Conservation (phyloP, 92 coral and sea anemone genomes). For the Porites rus region DNA sequence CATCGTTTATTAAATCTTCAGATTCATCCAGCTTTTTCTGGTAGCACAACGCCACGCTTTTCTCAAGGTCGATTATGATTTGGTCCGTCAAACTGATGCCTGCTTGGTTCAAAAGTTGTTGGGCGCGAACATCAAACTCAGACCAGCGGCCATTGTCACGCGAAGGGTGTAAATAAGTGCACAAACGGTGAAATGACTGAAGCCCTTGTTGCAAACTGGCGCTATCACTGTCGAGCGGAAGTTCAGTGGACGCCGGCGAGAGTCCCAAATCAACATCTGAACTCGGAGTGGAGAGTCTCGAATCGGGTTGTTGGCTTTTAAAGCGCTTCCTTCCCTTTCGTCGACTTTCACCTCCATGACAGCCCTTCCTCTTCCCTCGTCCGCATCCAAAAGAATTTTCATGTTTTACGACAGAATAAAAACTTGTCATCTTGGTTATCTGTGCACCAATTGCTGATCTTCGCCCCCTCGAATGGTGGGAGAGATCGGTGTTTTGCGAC, state of each 20-base stretch:
- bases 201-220: conserved; percentile 1
- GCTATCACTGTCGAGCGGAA: background rate
- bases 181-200: background rate
- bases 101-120: background rate
- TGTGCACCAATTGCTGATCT: background rate
- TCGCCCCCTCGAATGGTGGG: background rate
- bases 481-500: background rate
- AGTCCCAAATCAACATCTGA: background rate
- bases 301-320: background rate
- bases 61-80: conserved; percentile 6
- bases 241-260: background rate
- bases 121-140: background rate
- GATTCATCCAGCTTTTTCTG: conserved; percentile 18
- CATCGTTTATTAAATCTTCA: background rate
- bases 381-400: background rate
- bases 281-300: background rate
- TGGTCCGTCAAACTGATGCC: background rate
- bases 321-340: background rate
- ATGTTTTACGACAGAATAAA: background rate
- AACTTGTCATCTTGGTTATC: background rate
- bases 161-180: background rate
- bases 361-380: background rate
- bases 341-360: background rate
- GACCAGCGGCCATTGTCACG: conserved; percentile 25
- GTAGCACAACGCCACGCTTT: background rate